These are phyloP conservation scores for Anguilla pacifica DNA, from an alignment of 2,797 vertebrate species.

Conservation along the genomic window DNA sequence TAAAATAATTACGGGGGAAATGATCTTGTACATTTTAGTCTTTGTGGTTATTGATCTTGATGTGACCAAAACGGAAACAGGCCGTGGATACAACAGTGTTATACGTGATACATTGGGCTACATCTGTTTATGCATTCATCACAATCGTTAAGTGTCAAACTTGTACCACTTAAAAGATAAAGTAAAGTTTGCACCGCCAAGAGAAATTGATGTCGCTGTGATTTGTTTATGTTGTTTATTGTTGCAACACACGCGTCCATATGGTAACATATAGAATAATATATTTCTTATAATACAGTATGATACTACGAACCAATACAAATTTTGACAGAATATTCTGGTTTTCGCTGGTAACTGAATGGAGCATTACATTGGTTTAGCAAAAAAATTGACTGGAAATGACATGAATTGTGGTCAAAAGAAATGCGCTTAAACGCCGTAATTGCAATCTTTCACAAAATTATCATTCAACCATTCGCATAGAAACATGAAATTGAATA, in stretches of 20 bases:
- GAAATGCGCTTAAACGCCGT: background rate
- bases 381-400: background rate
- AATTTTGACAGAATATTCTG: background rate
- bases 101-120: background rate
- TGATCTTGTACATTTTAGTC: conserved; percentile 28
- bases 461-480: background rate
- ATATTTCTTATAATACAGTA: background rate
- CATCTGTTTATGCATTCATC: conserved; percentile 16
- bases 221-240: conserved; percentile 11
- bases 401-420: background rate
- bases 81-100: conserved; percentile 3
- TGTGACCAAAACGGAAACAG: conserved; percentile 24
- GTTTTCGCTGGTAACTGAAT: background rate
- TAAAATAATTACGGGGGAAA: conserved; percentile 12
- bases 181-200: conserved; percentile 28
- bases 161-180: conserved; percentile 17
- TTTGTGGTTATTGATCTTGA: conserved; percentile 30
- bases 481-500: background rate
- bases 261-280: background rate
- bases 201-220: conserved; percentile 18
- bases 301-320: background rate
- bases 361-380: background rate
- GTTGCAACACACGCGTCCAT: background rate
- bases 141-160: conserved; percentile 7
- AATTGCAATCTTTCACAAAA: background rate